phyloP scores from a whole-genome alignment of 2,797 vertebrate genomes.

The Cyclopterus lumpus region DNA sequence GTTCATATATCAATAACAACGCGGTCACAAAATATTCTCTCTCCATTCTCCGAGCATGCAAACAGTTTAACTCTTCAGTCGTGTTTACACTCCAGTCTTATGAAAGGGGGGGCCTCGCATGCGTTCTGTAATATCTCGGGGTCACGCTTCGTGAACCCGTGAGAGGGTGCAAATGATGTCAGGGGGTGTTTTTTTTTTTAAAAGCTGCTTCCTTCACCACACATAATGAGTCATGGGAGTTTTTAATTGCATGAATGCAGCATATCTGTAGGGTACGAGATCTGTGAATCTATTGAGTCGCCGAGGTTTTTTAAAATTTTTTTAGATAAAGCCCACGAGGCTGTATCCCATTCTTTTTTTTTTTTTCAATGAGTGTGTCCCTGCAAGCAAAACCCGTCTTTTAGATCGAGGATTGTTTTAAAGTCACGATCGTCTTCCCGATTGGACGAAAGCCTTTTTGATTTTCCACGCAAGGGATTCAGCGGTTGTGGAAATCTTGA shows the following conservation, averaged over 20 bases:
- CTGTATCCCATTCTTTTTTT: constrained; percentile 42
- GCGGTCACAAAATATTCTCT: not conserved
- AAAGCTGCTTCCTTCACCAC: constrained; percentile 7
- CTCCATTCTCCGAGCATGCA: not conserved
- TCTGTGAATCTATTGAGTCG: constrained; percentile 47
- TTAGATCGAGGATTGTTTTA: constrained; percentile 13
- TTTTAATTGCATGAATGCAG: constrained; percentile 9
- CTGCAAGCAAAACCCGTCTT: constrained; percentile 28
- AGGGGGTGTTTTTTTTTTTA: constrained; percentile 15
- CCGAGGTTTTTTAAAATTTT: constrained; percentile 41
- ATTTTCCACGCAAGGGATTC: constrained; percentile 49
- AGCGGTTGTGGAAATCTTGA: constrained; percentile 38
- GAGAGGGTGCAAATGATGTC: not conserved
- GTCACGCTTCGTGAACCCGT: not conserved
- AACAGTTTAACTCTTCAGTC: not conserved
- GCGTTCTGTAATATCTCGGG: not conserved
- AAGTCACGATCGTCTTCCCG: constrained; percentile 40
- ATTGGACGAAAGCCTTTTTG: constrained; percentile 63
- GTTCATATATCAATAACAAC: not conserved
- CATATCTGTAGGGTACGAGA: not conserved
- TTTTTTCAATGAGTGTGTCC: constrained; percentile 16
- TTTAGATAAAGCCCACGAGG: constrained; percentile 55
- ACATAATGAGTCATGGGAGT: not conserved
- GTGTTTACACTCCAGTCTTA: not conserved
- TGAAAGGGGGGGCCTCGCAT: not conserved